Evolutionary conservation across 1,140 invertebrate genomes (phyloP).

Genomic region (Papilio helenus): DNA sequence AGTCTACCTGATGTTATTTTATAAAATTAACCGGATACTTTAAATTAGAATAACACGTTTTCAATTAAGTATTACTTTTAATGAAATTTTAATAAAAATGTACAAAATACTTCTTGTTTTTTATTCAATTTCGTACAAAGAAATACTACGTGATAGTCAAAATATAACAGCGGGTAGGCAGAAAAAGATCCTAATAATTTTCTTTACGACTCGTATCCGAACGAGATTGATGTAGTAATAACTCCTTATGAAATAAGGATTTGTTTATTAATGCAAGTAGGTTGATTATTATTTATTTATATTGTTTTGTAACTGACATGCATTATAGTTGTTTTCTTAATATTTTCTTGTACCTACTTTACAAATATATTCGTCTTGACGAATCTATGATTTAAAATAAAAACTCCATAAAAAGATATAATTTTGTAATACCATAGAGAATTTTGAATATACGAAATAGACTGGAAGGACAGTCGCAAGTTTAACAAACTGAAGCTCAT

Average conservation of each 20-base stretch:
- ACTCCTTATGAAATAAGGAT: background rate
- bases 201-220: background rate
- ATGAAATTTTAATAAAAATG: background rate
- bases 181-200: background rate
- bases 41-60: background rate
- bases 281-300: background rate
- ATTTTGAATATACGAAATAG: background rate
- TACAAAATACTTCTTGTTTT: background rate
- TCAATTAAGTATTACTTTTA: background rate
- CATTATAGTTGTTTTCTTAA: background rate
- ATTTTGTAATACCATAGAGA: background rate
- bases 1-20: conserved; percentile 61
- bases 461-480: background rate
- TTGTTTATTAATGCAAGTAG: background rate
- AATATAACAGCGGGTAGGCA: too few relatives aligned
- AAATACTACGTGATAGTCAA: background rate
- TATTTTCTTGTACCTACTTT: too few relatives aligned
- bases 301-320: background rate
- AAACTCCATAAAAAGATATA: too few relatives aligned
- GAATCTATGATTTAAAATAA: too few relatives aligned
- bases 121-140: background rate
- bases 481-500: background rate
- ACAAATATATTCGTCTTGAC: too few relatives aligned
- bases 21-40: conserved; percentile 33
- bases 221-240: background rate